Evolutionary conservation across 2,797 vertebrate species (phyloP).

Genomic region (Synaphobranchus kaupii): DNA sequence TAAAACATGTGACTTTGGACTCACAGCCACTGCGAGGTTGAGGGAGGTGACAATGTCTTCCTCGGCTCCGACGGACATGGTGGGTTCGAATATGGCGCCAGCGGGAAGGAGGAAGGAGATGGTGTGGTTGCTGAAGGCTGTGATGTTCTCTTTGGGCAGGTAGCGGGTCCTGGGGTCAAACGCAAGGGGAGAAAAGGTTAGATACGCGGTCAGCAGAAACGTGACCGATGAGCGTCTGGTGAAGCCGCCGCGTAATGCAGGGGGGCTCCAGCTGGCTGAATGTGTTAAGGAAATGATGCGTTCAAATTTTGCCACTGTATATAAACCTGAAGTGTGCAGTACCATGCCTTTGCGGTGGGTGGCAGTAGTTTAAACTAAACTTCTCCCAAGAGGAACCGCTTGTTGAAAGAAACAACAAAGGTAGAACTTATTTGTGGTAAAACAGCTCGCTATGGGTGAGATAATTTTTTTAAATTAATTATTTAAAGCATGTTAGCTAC

Average conservation of each 20-base stretch:
- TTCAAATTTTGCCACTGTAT: too few species aligned
- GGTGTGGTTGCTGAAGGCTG: conserved; percentile 64
- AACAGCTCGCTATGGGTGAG: too few species aligned
- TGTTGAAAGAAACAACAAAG: too few species aligned
- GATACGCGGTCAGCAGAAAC: not conserved
- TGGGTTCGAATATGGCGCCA: conserved; percentile 77
- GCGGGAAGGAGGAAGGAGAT: conserved; percentile 78
- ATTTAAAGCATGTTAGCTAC: too few species aligned
- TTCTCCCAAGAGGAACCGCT: too few species aligned
- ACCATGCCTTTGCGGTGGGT: too few species aligned
- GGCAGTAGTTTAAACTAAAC: too few species aligned
- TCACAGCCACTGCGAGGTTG: conserved; percentile 88
- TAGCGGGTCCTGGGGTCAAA: conserved; percentile 78
- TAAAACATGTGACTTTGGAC: conserved; percentile 53
- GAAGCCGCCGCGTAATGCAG: too few species aligned
- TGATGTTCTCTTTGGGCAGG: conserved; percentile 81
- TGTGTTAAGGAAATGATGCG: too few species aligned
- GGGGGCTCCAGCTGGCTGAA: too few species aligned
- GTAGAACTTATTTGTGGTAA: not conserved
- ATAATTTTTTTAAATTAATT: too few species aligned
- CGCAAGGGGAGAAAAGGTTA: not conserved
- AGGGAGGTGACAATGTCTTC: conserved; percentile 79
- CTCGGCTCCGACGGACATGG: conserved; percentile 82
- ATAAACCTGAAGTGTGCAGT: too few species aligned
- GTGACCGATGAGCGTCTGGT: not conserved